phyloP scores from a whole-genome alignment of 2,797 vertebrate species.

The Leuciscus waleckii region DNA sequence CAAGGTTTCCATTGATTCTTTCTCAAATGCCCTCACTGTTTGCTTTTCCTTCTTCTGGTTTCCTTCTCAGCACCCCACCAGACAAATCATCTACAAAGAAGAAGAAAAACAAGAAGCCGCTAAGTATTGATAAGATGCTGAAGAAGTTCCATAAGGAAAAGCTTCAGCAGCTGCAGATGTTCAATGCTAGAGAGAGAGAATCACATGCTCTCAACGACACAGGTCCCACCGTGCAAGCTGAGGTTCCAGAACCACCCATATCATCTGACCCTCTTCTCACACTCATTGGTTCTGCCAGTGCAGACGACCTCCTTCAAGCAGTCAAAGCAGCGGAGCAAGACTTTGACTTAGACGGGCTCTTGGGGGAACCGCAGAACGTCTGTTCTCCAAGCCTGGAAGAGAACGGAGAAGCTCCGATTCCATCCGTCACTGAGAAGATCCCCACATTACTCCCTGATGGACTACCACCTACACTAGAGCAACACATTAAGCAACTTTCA shows the following conservation, averaged over 20 bases:
- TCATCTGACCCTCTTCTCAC: constrained; percentile 84
- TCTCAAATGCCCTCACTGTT: background rate
- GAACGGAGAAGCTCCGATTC: constrained; percentile 67
- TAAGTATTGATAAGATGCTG: constrained; percentile 91
- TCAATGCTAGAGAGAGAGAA: constrained; percentile 16
- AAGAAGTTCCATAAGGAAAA: constrained; percentile 93
- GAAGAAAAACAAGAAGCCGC: constrained; percentile 84
- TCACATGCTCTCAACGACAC: background rate
- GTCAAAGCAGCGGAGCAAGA: constrained; percentile 86
- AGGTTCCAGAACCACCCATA: constrained; percentile 60
- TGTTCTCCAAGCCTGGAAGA: constrained; percentile 77
- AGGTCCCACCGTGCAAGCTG: constrained; percentile 61
- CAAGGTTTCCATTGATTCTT: constrained; percentile 8
- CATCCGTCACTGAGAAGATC: constrained; percentile 70
- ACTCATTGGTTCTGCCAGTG: constrained; percentile 83
- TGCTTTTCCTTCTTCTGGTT: constrained; percentile 41
- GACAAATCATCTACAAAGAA: constrained; percentile 53
- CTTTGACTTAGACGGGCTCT: constrained; percentile 85
- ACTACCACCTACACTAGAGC: constrained; percentile 77
- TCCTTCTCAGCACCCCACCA: constrained; percentile 11
- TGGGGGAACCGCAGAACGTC: constrained; percentile 79
- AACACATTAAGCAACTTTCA: constrained; percentile 80
- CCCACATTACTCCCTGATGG: constrained; percentile 76
- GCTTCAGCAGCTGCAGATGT: constrained; percentile 52
- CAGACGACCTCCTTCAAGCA: constrained; percentile 87